Base-by-base conservation (phyloP, 1,140 invertebrate species). In the Palaemon carinicauda region DNA sequence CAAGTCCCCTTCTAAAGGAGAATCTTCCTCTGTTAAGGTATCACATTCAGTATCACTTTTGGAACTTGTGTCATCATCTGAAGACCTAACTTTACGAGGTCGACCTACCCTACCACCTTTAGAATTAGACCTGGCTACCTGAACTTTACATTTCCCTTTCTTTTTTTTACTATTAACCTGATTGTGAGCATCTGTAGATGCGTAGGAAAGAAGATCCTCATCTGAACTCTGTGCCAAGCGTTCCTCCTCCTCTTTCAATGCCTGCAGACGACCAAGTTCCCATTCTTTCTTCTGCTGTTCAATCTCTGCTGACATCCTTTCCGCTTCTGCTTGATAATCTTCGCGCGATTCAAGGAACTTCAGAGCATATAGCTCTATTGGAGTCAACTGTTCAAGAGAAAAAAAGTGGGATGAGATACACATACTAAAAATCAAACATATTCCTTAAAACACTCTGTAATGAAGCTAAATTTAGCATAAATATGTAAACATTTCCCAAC, bases 291-390 rank as follows among this genome's bases (percentile, higher is more conserved):
- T 98, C 91, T 97, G 95, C 88, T 96, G 94, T 90, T 97, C 96
- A 85, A 98, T 95, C 91, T 98, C 96, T 21, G 96, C 96, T 14
- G 97, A 97, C 15, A 95, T 95, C 29, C 96, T 95, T 17, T 97
- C 90, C 89, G 97, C 96, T 89, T 98, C 97, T 2, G 95, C 95
- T 33, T 95, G 95, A 91, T 96, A 96, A 21, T 96, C 96, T 91
- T 97, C 96, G 17, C 95, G 95, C 79, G 94, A 94, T 92, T 99
- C 98, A 84, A 99, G 95, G 90, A 97, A 96, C 27, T 94, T 94
- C 94, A 99, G 96, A 24, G 98, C 98, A 92, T 98, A 99, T 77
- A 95, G 94, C 92, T 99, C 98, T 79, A 99, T 95, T 0, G 96
- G 96, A 33, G 95, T 96, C 33, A 99, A 91, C 97, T 99, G 92